Evolutionary conservation across 2,113 vertebrate species (phyloP).

Genomic region (Heterocephalus glaber): DNA sequence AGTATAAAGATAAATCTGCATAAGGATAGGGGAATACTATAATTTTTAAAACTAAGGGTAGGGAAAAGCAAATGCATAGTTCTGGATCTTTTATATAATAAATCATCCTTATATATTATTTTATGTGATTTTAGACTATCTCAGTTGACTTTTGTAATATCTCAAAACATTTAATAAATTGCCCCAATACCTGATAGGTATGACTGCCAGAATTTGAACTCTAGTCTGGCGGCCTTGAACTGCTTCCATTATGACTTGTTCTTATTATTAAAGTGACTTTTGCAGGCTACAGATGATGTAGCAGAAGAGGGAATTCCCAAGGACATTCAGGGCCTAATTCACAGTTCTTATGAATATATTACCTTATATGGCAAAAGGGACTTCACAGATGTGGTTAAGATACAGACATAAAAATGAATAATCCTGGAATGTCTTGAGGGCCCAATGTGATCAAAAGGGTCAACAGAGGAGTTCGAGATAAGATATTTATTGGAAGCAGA

Average conservation of each 20-base stretch:
- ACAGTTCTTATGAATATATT: not conserved
- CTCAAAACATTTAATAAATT: not conserved
- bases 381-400: not conserved
- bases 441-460: rapidly evolving
- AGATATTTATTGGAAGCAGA: not conserved
- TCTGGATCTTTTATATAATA: not conserved
- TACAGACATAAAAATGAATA: not conserved
- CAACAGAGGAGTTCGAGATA: not conserved
- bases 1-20: not conserved
- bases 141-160: not conserved
- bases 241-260: not conserved
- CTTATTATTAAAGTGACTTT: constrained; percentile 39
- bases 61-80: not conserved
- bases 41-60: not conserved
- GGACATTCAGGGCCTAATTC: not conserved
- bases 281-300: not conserved
- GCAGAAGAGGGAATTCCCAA: not conserved
- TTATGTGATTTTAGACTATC: not conserved
- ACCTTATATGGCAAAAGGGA: not conserved
- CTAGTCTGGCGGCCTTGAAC: not conserved
- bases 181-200: not conserved
- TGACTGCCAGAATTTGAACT: constrained; percentile 18
- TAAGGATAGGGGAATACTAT: not conserved
- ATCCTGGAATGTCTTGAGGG: not conserved
- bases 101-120: not conserved